phyloP scores from a whole-genome alignment of 2,113 vertebrate genomes.

The Spizaetus ornatus region DNA sequence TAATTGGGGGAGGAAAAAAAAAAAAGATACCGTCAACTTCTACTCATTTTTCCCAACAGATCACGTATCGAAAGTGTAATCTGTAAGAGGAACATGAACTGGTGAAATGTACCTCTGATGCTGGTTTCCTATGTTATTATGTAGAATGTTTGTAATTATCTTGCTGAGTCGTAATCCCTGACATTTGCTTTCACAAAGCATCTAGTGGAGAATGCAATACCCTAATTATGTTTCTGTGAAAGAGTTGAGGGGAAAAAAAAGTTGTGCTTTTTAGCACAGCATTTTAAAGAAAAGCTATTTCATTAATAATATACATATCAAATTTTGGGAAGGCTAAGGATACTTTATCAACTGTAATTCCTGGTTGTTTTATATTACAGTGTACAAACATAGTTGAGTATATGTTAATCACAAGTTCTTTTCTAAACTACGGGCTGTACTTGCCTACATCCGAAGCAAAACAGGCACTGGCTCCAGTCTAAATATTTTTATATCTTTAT shows the following conservation, averaged over 20 bases:
- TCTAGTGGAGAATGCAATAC: slow-evolving; percentile 18
- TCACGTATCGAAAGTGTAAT: not conserved
- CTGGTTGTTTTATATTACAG: not conserved
- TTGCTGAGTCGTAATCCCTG: slow-evolving; percentile 27
- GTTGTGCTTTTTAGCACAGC: not conserved
- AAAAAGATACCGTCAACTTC: not conserved
- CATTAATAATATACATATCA: not conserved
- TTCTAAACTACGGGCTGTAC: not conserved
- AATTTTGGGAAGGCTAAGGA: not conserved
- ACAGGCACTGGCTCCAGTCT: not conserved
- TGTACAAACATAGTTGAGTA: not conserved
- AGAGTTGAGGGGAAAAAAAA: not conserved
- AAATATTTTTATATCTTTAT: not conserved
- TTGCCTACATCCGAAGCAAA: not conserved
- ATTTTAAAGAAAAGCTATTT: not conserved
- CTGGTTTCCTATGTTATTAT: not conserved
- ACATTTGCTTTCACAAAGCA: slow-evolving; percentile 25
- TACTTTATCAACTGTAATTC: not conserved
- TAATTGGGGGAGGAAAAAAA: not conserved
- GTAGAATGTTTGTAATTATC: slow-evolving; percentile 29
- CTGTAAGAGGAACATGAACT: not conserved
- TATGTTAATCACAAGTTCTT: not conserved
- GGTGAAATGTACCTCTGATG: not conserved
- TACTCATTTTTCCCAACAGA: slow-evolving; percentile 1
- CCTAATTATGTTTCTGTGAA: slow-evolving; percentile 28